Base-by-base conservation (phyloP, 2,888 invertebrate species). In the Drosophila lacicola region DNA sequence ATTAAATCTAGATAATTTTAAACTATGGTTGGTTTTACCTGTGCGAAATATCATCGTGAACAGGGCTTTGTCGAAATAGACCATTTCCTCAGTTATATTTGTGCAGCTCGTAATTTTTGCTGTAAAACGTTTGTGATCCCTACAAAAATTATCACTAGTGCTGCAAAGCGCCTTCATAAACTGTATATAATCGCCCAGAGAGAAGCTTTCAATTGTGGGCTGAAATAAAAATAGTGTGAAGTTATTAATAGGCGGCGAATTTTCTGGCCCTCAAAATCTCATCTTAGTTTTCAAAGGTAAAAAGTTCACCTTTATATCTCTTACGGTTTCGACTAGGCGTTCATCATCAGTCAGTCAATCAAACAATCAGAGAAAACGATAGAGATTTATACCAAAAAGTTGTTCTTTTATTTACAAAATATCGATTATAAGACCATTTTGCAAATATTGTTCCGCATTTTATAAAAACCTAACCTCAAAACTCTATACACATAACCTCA, bases 91-190 rank as follows among this genome's bases (percentile, higher is more conserved):
- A 3, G 33, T 21, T 10, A 72, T 57, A 39, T 72, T 72, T 5
- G 13, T 41, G 34, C 72, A 72, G 29, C 9, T 66, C 9, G 41
- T 41, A 8, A 72, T 72, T 49, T 72, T 72, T 2, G 44, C 11
- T 2, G 73, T 19, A 8, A 72, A 72, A 3, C 72, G 66, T 13
- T 72, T 72, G 33, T 72, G 47, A 66, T 72, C 72, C 17, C 64
- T 56, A 14, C 42, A 53, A 19, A 72, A 72, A 9, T 87, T 44
- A 53, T 88, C 89, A 44, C 37, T 47, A 19, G 25, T 47, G 21
- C 47, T 47, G 56, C 82, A 85, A 3, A 90, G 57, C 0, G 81
- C 71, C 47, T 87, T 88, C 19, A 90, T 58, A n/a, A 89, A 80
- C 11, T 64, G 76, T 17, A 87, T 67, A 58, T 87, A 89, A 55